These are phyloP conservation scores for Hyles euphorbiae DNA, from an alignment of 1,140 invertebrate genomes.

Conservation along the genomic window DNA sequence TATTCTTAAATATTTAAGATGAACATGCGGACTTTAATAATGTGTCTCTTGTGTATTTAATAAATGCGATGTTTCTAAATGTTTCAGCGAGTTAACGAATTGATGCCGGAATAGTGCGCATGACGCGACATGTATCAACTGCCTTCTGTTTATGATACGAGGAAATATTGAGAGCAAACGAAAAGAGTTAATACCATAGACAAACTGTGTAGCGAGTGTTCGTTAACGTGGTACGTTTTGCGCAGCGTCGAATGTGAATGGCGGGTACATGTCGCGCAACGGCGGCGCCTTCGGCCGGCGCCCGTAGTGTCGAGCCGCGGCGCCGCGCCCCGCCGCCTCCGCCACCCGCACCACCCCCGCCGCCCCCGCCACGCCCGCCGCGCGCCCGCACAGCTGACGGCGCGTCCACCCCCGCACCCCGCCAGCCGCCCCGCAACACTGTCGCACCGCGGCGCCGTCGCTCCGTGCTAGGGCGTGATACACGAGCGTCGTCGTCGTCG, in stretches of 20 bases:
- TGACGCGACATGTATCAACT: too few relatives aligned
- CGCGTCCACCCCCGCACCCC: slow-evolving; percentile 10
- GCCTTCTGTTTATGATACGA: too few relatives aligned
- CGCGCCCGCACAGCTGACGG: slow-evolving; percentile 17
- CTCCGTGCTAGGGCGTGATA: background rate
- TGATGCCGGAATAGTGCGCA: background rate
- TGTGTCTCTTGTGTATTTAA: too few relatives aligned
- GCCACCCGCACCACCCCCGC: slow-evolving; percentile 21
- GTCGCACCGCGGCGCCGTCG: background rate
- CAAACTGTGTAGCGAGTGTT: too few relatives aligned
- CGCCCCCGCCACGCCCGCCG: slow-evolving; percentile 16
- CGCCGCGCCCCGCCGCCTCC: slow-evolving; percentile 24
- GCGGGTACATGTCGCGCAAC: slow-evolving; percentile 28
- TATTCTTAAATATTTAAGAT: too few relatives aligned
- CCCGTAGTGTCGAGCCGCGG: slow-evolving; percentile 45
- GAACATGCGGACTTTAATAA: too few relatives aligned
- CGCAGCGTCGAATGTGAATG: slow-evolving; percentile 2
- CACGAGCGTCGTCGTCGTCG: too few relatives aligned
- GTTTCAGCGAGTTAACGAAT: too few relatives aligned
- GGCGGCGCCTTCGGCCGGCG: slow-evolving; percentile 40
- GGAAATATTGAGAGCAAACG: too few relatives aligned
- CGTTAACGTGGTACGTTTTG: background rate
- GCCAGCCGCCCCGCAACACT: slow-evolving; percentile 1
- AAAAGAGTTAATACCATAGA: too few relatives aligned
- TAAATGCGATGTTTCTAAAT: too few relatives aligned